Percentiles rank a stretch among this genome's conserved stretches.
Evolutionary conservation across 2,113 vertebrate genomes (phyloP).

Genomic region (Sander lucioperca): DNA sequence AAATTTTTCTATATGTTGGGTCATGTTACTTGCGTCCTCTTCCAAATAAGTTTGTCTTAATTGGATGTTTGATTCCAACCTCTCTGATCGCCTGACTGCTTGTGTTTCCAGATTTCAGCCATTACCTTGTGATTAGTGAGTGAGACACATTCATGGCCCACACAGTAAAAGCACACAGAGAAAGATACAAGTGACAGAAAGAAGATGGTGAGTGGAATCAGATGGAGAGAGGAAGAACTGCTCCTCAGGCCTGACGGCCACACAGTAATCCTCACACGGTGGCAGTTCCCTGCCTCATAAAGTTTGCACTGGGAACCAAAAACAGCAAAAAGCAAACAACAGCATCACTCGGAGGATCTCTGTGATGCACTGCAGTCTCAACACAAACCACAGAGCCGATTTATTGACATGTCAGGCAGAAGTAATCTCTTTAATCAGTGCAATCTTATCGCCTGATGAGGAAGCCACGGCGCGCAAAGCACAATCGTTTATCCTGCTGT

Average conservation of each 20-base stretch:
- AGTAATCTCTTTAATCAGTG: constrained; percentile 78
- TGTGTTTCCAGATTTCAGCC: too few relatives aligned
- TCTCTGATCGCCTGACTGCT: too few relatives aligned
- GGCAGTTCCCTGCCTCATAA: constrained; percentile 21
- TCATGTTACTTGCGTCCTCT: too few relatives aligned
- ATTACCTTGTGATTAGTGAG: not conserved
- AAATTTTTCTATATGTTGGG: too few relatives aligned
- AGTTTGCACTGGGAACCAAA: constrained; percentile 35
- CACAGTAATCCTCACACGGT: not conserved
- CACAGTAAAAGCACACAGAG: not conserved
- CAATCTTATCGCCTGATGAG: constrained; percentile 66
- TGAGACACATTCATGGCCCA: not conserved
- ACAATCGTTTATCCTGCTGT: constrained; percentile 58
- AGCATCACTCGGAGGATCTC: constrained; percentile 40
- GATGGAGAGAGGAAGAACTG: constrained; percentile 11
- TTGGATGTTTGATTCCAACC: too few relatives aligned
- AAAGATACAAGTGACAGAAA: not conserved
- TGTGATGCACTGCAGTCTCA: constrained; percentile 32
- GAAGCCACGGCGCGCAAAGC: constrained; percentile 56
- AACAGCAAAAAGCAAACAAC: constrained; percentile 32
- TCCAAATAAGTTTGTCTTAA: too few relatives aligned
- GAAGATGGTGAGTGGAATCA: not conserved
- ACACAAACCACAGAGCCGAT: constrained; percentile 65
- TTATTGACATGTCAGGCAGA: constrained; percentile 70
- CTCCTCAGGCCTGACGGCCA: constrained; percentile 6